Conservation (phyloP, 2,888 invertebrate genomes). For the Pasiphila rectangulata region DNA sequence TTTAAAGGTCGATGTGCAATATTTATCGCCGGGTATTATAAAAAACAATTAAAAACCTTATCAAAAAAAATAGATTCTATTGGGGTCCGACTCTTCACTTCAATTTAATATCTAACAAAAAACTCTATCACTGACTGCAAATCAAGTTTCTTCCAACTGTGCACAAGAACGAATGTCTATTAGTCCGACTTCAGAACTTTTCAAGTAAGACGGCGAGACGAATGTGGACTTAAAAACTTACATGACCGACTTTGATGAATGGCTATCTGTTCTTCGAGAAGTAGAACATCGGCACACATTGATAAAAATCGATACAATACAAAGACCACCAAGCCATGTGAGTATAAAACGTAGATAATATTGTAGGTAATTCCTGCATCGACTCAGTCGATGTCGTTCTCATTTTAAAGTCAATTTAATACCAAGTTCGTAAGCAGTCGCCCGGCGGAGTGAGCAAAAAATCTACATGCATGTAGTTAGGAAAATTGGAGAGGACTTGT, state of each 20-base stretch:
- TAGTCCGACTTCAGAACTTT: conserved; percentile 16
- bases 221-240: conserved; percentile 32
- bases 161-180: conserved; percentile 15
- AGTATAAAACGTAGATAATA: conserved; percentile 10
- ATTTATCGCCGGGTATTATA: too few relatives aligned
- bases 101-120: background rate
- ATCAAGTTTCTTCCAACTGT: conserved; percentile 3
- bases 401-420: conserved; percentile 8
- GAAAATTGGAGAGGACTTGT: conserved; percentile 2
- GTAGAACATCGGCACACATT: conserved; percentile 32
- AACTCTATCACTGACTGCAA: background rate
- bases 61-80: too few relatives aligned
- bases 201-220: conserved; percentile 14
- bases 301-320: conserved; percentile 32
- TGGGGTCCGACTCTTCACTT: too few relatives aligned
- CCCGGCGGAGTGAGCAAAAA: conserved; percentile 3
- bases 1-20: too few relatives aligned
- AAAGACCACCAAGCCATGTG: conserved; percentile 16
- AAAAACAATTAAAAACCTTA: too few relatives aligned
- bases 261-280: conserved; percentile 30
- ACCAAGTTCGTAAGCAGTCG: conserved; percentile 9
- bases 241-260: conserved; percentile 38
- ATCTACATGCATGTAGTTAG: conserved; percentile 2
- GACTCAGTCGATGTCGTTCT: conserved; percentile 1
- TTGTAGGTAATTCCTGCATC: conserved; percentile 17